These are phyloP conservation scores for Squalus acanthias DNA, from an alignment of 2,797 vertebrate species.

Conservation along the genomic window DNA sequence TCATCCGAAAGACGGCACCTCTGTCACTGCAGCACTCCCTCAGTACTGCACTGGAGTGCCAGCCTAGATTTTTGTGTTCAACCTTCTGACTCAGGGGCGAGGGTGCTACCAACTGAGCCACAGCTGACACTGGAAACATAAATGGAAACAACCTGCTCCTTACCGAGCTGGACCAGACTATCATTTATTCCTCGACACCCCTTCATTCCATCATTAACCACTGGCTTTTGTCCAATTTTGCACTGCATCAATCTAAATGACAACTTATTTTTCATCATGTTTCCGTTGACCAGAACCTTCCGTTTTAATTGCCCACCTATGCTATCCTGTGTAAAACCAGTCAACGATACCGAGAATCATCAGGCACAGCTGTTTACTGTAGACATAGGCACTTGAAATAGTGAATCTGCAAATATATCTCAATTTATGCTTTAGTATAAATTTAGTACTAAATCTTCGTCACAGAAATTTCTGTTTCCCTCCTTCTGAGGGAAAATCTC, in stretches of 20 bases:
- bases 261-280: background rate
- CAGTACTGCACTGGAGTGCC: too few relatives aligned
- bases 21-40: too few relatives aligned
- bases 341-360: background rate
- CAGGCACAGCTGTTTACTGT: background rate
- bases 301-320: background rate
- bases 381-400: background rate
- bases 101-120: too few relatives aligned
- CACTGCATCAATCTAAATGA: background rate
- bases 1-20: too few relatives aligned
- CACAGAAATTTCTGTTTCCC: background rate
- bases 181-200: background rate
- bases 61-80: too few relatives aligned
- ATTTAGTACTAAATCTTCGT: background rate
- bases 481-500: background rate
- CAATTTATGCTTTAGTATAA: background rate
- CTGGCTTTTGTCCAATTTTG: background rate
- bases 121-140: too few relatives aligned
- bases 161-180: background rate
- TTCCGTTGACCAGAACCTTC: background rate
- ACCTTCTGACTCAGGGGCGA: too few relatives aligned
- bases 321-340: background rate
- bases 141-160: background rate
- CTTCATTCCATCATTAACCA: background rate
- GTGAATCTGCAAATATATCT: background rate